phyloP scores from a whole-genome alignment of 2,888 invertebrate species.

The Drosophila mettleri region DNA sequence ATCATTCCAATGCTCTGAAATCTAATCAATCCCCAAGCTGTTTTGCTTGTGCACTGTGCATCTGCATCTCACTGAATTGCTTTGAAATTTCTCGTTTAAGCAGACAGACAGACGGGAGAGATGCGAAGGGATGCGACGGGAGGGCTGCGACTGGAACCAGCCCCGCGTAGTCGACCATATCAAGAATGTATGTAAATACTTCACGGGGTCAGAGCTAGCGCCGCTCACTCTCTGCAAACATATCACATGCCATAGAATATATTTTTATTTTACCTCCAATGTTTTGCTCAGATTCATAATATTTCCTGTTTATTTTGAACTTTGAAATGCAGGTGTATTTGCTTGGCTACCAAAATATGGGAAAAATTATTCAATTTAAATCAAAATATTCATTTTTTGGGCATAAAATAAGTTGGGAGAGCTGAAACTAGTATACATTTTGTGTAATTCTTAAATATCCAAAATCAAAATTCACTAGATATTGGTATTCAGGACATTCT shows the following conservation, averaged over 20 bases:
- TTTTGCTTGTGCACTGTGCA: constrained; percentile 3
- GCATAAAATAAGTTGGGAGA: too few relatives aligned
- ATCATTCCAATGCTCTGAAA: constrained; percentile 1
- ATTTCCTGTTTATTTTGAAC: too few relatives aligned
- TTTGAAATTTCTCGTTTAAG: constrained; percentile 3
- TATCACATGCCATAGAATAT: not conserved
- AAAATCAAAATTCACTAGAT: too few relatives aligned
- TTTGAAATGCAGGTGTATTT: too few relatives aligned
- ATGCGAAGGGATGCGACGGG: not conserved
- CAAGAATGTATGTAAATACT: not conserved
- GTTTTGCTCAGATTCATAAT: not conserved
- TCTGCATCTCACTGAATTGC: not conserved
- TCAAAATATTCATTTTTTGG: too few relatives aligned
- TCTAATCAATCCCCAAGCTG: constrained; percentile 11
- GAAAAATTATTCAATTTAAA: too few relatives aligned
- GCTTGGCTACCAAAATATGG: too few relatives aligned
- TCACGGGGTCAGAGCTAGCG: not conserved
- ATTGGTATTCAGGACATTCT: too few relatives aligned
- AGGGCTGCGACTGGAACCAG: not conserved
- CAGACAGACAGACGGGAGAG: not conserved
- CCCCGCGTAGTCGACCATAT: not conserved
- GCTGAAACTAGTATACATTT: too few relatives aligned
- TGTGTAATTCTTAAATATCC: too few relatives aligned
- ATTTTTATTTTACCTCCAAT: not conserved
- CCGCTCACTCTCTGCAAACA: not conserved